Conservation (phyloP, 2,113 vertebrate species). For the Labeo catla region DNA sequence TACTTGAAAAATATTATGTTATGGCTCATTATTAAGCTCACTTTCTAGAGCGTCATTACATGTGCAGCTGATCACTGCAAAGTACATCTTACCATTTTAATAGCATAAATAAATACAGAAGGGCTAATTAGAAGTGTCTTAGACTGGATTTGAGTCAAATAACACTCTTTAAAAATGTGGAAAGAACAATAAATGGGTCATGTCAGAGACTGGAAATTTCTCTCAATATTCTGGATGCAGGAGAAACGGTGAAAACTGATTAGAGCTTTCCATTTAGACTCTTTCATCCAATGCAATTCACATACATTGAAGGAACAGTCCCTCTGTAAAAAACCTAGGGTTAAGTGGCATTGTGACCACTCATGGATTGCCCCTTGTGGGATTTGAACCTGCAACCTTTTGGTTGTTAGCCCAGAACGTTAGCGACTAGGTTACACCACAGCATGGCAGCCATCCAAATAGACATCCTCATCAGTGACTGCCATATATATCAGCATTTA, state of each 20-base stretch:
- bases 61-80: not conserved
- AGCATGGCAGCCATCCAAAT: not conserved
- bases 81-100: not conserved
- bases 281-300: not conserved
- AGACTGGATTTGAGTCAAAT: no score
- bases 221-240: not conserved
- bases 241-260: not conserved
- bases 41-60: no score
- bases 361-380: not conserved
- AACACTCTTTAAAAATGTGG: not conserved
- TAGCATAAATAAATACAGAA: not conserved
- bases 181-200: not conserved
- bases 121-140: not conserved
- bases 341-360: not conserved
- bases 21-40: no score
- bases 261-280: not conserved
- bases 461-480: not conserved
- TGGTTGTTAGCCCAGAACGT: not conserved
- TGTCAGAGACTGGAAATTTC: not conserved
- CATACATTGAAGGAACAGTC: not conserved
- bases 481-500: not conserved
- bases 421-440: not conserved
- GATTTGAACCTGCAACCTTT: not conserved
- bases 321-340: not conserved
- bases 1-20: no score